These are phyloP conservation scores for Petroica traversi DNA, from an alignment of 2,113 vertebrate genomes.

Conservation along the genomic window DNA sequence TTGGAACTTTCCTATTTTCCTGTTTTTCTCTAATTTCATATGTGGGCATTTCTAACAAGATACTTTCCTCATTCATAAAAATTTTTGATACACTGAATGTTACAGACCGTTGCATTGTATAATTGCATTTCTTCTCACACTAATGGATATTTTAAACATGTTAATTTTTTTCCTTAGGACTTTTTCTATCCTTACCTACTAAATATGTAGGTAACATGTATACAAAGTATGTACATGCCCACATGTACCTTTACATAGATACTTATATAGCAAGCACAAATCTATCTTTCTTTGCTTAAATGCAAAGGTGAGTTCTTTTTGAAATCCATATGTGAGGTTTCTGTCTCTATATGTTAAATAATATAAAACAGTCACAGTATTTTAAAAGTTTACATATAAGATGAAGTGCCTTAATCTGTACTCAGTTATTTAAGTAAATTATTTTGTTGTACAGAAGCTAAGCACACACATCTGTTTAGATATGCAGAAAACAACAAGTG, in stretches of 20 bases:
- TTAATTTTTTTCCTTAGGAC: neutral
- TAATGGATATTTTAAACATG: neutral
- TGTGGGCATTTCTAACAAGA: neutral
- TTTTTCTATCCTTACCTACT: neutral
- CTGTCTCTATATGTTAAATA: neutral
- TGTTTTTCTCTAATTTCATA: neutral
- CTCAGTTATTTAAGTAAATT: neutral
- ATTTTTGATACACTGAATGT: neutral
- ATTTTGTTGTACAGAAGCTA: constrained; percentile 11
- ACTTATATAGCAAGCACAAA: neutral
- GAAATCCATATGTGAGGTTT: neutral
- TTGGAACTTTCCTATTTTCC: neutral
- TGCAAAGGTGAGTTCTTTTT: neutral
- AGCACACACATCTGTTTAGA: constrained; percentile 15
- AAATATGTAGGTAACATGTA: neutral
- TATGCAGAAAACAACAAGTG: neutral
- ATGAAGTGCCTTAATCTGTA: neutral
- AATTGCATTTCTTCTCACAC: neutral
- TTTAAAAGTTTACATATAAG: neutral
- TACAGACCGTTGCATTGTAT: neutral
- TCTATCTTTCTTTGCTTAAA: neutral
- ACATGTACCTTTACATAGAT: neutral
- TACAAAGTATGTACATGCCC: neutral
- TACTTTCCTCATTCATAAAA: neutral
- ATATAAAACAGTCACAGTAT: neutral